These are phyloP conservation scores for Stichopus horrens DNA, from an alignment of 53 echinoderm and acorn worm genomes.

Conservation along the genomic window DNA sequence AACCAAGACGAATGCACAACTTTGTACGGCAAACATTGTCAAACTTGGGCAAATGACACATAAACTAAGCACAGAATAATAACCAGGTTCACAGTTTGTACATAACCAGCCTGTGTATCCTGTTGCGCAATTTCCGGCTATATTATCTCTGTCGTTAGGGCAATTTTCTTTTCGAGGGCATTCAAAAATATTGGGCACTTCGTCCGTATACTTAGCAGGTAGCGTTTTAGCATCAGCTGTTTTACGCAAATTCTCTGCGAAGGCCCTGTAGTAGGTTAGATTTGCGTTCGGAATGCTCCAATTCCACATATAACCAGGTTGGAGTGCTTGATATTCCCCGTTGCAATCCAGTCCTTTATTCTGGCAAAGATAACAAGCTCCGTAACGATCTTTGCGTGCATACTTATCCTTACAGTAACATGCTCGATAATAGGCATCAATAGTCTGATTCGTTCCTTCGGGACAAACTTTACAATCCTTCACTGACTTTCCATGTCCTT, in stretches of 20 bases:
- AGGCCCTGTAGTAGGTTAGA: neutral
- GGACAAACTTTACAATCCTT: neutral
- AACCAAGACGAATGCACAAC: neutral
- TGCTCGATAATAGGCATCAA: conserved; percentile 1
- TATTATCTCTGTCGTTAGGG: neutral
- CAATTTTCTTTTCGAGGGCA: conserved; percentile 9
- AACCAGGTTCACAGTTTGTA: conserved; percentile 1
- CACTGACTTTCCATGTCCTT: neutral
- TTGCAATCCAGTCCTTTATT: neutral
- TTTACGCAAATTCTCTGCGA: neutral
- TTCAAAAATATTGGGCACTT: conserved; percentile 1
- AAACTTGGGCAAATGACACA: conserved; percentile 16
- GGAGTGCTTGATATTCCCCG: neutral
- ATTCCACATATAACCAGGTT: neutral
- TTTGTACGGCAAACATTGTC: neutral
- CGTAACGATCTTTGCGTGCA: neutral
- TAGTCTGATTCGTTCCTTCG: conserved; percentile 7
- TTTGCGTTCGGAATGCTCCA: conserved; percentile 9
- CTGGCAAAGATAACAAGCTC: neutral
- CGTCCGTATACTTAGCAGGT: neutral
- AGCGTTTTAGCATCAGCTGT: neutral
- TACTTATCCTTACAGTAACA: neutral
- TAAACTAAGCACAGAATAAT: neutral
- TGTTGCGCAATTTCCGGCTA: neutral
- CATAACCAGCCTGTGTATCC: conserved; percentile 29